Percentiles rank a stretch among this genome's conserved stretches.
These are phyloP conservation scores for Apeira syringaria DNA, from an alignment of 2,888 invertebrate genomes.

Conservation along the genomic window DNA sequence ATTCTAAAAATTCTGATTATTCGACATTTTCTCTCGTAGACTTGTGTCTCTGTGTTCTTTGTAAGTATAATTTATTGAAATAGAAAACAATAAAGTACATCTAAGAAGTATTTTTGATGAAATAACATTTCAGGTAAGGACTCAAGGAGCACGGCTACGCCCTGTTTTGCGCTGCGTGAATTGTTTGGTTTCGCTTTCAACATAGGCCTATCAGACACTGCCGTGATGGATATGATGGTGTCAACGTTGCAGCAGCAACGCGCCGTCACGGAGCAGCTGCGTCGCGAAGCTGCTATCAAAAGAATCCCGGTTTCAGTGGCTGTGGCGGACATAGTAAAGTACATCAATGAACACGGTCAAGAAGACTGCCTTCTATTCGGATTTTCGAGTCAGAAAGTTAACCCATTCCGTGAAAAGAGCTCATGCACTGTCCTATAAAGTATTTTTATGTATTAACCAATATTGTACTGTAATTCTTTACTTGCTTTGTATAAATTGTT, in stretches of 20 bases:
- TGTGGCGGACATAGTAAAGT: constrained; percentile 96
- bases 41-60: too few species aligned
- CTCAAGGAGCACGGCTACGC: constrained; percentile 65
- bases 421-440: constrained; percentile 92
- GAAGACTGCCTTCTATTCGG: constrained; percentile 97
- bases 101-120: too few species aligned
- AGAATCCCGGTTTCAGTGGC: constrained; percentile 94
- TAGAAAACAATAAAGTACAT: too few species aligned
- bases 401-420: constrained; percentile 97
- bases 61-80: too few species aligned
- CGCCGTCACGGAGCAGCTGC: constrained; percentile 95
- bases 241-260: constrained; percentile 97
- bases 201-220: constrained; percentile 95
- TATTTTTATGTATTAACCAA: too few species aligned
- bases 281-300: constrained; percentile 94
- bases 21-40: too few species aligned
- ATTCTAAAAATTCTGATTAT: too few species aligned
- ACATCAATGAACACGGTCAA: constrained; percentile 94
- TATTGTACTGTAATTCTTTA: too few species aligned
- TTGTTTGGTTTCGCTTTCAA: constrained; percentile 79
- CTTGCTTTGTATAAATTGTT: constrained; percentile 12
- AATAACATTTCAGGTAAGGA: constrained; percentile 41
- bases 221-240: constrained; percentile 97
- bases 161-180: constrained; percentile 60
- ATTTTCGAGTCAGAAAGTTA: constrained; percentile 96